phyloP scores from a whole-genome alignment of 2,888 invertebrate species.

The Odiellus spinosus region DNA sequence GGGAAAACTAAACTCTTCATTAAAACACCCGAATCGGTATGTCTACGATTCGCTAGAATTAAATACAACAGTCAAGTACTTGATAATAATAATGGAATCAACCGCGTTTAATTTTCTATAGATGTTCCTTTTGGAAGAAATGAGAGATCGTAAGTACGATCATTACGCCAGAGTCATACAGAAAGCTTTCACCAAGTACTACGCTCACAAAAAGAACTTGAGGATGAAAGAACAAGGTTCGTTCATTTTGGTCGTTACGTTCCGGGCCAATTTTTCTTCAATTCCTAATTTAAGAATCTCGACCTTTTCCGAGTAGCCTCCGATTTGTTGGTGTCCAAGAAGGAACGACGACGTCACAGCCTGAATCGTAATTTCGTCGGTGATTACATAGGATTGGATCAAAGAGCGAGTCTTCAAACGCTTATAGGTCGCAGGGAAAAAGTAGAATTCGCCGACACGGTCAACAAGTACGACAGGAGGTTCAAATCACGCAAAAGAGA shows the following conservation, averaged over 20 bases:
- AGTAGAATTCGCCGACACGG: slow-evolving; percentile 46
- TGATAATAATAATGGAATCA: no score
- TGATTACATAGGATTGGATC: slow-evolving; percentile 50
- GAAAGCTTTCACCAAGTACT: slow-evolving; percentile 46
- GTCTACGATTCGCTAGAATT: slow-evolving; percentile 16
- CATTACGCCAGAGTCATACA: slow-evolving; percentile 46
- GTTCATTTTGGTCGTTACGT: background rate
- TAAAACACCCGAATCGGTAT: slow-evolving; percentile 46
- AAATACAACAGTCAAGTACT: no score
- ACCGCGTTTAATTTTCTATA: slow-evolving; percentile 23
- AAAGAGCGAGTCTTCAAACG: slow-evolving; percentile 39
- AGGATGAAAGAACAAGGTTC: slow-evolving; percentile 41
- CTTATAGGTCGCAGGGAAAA: slow-evolving; percentile 45
- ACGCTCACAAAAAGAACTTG: slow-evolving; percentile 41
- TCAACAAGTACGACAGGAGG: slow-evolving; percentile 46
- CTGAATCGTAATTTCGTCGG: slow-evolving; percentile 49
- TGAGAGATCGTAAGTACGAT: slow-evolving; percentile 48
- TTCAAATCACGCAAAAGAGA: slow-evolving; percentile 46
- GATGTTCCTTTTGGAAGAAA: slow-evolving; percentile 49
- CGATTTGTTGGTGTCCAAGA: slow-evolving; percentile 38
- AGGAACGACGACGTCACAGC: slow-evolving; percentile 44
- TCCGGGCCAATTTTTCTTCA: background rate
- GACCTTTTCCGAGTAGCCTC: slow-evolving; percentile 33
- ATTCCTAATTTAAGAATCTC: slow-evolving; percentile 22
- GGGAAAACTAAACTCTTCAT: slow-evolving; percentile 49